These are phyloP conservation scores for Coryphaenoides rupestris DNA, from an alignment of 2,113 vertebrate genomes.

Conservation along the genomic window DNA sequence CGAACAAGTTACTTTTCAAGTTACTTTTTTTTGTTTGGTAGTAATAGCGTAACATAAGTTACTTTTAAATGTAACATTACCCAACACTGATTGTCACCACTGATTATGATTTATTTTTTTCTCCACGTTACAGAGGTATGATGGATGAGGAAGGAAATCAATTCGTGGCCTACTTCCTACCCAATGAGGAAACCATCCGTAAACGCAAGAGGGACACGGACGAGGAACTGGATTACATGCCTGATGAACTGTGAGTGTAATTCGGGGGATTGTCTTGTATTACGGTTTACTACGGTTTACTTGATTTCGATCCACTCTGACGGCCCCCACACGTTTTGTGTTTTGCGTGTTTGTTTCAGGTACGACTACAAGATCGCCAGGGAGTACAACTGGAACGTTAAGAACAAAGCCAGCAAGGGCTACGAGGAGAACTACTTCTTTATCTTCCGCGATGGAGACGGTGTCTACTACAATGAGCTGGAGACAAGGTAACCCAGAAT, in stretches of 20 bases:
- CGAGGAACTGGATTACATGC: slow-evolving; percentile 86
- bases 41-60: no score
- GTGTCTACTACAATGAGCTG: slow-evolving; percentile 93
- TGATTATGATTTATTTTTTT: not conserved
- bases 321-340: not conserved
- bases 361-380: slow-evolving; percentile 95
- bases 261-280: not conserved
- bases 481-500: slow-evolving; percentile 80
- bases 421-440: slow-evolving; percentile 98
- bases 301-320: not conserved
- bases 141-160: slow-evolving; percentile 98
- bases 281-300: not conserved
- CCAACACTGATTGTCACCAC: no score
- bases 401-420: slow-evolving; percentile 96
- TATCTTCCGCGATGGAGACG: slow-evolving; percentile 90
- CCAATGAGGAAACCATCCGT: slow-evolving; percentile 86
- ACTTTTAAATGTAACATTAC: no score
- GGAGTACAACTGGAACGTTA: slow-evolving; percentile 97
- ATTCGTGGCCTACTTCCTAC: slow-evolving; percentile 94
- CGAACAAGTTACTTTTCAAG: no score
- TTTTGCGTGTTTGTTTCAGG: no score
- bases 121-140: slow-evolving; percentile 79
- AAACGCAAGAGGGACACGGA: slow-evolving; percentile 90
- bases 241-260: slow-evolving; percentile 82
- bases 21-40: no score